Percentiles rank a stretch among this genome's conserved stretches.
phyloP scores from a whole-genome alignment of 2,113 vertebrate species.

The Leptosomus discolor region DNA sequence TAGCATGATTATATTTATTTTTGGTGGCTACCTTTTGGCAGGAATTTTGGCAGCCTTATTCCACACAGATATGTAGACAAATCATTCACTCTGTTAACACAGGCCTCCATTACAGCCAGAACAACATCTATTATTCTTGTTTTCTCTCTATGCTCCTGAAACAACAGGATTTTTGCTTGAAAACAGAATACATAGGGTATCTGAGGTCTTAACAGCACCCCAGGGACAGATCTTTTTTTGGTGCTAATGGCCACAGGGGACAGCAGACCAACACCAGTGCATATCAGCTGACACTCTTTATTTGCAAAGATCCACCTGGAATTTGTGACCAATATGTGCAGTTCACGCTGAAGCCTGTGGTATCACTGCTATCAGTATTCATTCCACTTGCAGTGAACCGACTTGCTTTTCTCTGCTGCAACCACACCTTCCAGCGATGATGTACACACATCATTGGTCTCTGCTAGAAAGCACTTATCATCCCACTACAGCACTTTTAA shows the following conservation, averaged over 20 bases:
- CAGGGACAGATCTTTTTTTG: not conserved
- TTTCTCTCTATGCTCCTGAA: not conserved
- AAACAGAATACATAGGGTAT: not conserved
- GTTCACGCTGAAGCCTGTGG: not conserved
- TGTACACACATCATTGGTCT: not conserved
- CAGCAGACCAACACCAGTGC: not conserved
- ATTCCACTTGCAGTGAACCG: not conserved
- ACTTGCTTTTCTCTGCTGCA: not conserved
- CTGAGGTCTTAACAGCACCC: not conserved
- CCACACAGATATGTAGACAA: not conserved
- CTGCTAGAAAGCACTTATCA: not conserved
- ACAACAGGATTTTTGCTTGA: not conserved
- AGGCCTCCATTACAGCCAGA: not conserved
- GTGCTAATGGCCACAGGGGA: not conserved
- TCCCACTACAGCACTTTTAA: not conserved
- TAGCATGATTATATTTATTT: not conserved
- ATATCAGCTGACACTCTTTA: not conserved
- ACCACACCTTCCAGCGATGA: not conserved
- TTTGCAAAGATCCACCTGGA: not conserved
- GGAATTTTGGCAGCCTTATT: not conserved
- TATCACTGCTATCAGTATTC: not conserved
- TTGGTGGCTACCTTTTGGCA: not conserved
- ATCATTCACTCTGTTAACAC: not conserved
- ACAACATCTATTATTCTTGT: not conserved
- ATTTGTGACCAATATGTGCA: not conserved